Base-by-base conservation (phyloP, 2,113 vertebrate species). In the Limnothrissa miodon region DNA sequence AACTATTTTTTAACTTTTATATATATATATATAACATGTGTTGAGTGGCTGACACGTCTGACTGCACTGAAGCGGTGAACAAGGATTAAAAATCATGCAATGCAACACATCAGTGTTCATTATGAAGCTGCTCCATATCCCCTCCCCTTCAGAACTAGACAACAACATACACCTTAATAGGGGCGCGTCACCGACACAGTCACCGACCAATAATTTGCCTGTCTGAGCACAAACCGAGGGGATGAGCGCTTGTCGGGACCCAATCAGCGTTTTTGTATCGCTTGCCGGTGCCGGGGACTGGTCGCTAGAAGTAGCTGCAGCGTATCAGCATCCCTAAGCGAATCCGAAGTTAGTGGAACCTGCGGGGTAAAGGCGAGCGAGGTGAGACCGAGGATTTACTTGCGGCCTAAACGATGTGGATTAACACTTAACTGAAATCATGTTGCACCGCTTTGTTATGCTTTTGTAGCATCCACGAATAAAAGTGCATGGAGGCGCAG, bases 191-290 rank as follows among this genome's bases (percentile, higher is more conserved):
- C 70, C 84, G 88, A 86, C 89, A 86, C 78, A 45, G 46, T 66
- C 85, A 62, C 81, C 83, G 82, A 85, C 89, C 89, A 89, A 89
- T 90, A 85, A 87, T 81, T 78, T 83, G 82, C 39, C 81, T 79
- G 83, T 39, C 70, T 79, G 84, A 78, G 66, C 79, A 66, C 51
- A 45, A 78, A 80, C 83, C 45, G 80, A 87, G 89, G 86, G 83
- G 81, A 82, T 81, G 87, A 84, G 85, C 80, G 84, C 87, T 84
- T 74, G 86, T 56, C 86, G 78, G 48, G 85, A 83, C 79, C 89
- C 89, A 89, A 90, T 90, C 89, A 87, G 85, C 83, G 87, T 62
- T 81, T 87, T 88, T 88, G 89, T 88, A 86, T 89, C 86, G 86
- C 86, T 86, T 85, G 85, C 89, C 88, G 86, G 89, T 88, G 88